Conservation (phyloP, 1,140 invertebrate species). For the Doryteuthis pealeii region DNA sequence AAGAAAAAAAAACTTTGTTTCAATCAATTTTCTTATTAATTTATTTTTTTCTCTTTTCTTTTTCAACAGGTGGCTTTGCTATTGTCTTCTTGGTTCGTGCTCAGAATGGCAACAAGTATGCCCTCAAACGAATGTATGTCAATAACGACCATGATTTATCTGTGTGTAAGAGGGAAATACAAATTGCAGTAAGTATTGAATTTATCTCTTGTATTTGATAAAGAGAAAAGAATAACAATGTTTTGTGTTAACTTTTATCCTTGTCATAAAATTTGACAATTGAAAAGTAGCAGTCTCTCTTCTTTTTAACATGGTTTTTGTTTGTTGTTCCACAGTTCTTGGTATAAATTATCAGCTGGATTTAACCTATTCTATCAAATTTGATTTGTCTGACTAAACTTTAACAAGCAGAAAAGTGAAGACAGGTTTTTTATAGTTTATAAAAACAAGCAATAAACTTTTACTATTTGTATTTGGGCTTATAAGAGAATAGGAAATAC, state of each 20-base stretch:
- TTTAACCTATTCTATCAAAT: too few relatives aligned
- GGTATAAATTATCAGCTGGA: too few relatives aligned
- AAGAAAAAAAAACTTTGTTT: conserved; percentile 3
- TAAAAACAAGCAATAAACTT: too few relatives aligned
- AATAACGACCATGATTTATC: conserved; percentile 88
- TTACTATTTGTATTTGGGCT: too few relatives aligned
- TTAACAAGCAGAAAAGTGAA: too few relatives aligned
- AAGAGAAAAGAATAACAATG: too few relatives aligned
- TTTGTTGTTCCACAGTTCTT: too few relatives aligned
- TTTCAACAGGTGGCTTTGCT: conserved; percentile 81
- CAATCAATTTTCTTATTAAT: not conserved
- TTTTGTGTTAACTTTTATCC: not conserved
- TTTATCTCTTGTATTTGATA: not conserved
- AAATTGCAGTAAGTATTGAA: conserved; percentile 79
- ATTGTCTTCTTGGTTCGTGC: conserved; percentile 83
- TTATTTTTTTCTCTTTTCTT: conserved; percentile 10
- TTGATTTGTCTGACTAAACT: too few relatives aligned
- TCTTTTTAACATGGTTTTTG: too few relatives aligned
- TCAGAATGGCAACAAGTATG: conserved; percentile 72
- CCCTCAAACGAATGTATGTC: conserved; percentile 88
- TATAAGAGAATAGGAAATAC: too few relatives aligned
- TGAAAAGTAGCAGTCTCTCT: too few relatives aligned
- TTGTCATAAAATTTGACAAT: not conserved
- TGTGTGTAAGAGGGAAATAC: conserved; percentile 87
- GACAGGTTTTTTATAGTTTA: too few relatives aligned